Evolutionary conservation across 2,888 invertebrate genomes (phyloP).

Genomic region (Aporophyla lueneburgensis): DNA sequence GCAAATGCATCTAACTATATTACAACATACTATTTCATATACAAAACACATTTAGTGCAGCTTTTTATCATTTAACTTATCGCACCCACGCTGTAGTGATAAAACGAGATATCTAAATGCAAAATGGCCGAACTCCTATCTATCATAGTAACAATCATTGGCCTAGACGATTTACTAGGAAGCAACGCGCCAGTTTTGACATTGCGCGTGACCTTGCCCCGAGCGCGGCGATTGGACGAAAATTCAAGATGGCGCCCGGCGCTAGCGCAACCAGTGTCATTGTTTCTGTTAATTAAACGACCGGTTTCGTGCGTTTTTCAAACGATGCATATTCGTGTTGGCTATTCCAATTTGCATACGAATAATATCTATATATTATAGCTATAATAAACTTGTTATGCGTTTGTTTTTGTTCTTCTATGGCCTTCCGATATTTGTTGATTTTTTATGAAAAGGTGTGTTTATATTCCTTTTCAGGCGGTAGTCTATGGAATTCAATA

Average conservation of each 20-base stretch:
- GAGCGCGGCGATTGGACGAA: conserved; percentile 82
- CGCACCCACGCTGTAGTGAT: conserved; percentile 55
- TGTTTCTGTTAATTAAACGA: conserved; percentile 88
- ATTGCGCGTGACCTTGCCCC: conserved; percentile 87
- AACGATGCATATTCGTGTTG: conserved; percentile 72
- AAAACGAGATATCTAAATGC: conserved; percentile 70
- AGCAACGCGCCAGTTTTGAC: conserved; percentile 85
- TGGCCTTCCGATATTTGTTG: conserved; percentile 31
- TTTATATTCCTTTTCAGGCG: conserved; percentile 40
- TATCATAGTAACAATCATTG: conserved; percentile 83
- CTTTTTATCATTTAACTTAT: conserved; percentile 67
- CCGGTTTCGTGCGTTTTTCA: conserved; percentile 85
- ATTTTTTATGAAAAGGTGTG: conserved; percentile 21
- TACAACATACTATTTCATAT: conserved; percentile 32
- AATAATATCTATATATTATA: conserved; percentile 21
- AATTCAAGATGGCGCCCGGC: conserved; percentile 83
- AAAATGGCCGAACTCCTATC: conserved; percentile 86
- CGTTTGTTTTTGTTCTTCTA: conserved; percentile 19
- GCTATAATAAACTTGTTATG: conserved; percentile 2
- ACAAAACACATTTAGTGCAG: conserved; percentile 39
- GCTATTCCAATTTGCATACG: conserved; percentile 60
- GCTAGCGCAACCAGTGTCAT: conserved; percentile 81
- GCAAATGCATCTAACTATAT: conserved; percentile 19
- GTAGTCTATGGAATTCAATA: conserved; percentile 38
- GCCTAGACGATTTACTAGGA: conserved; percentile 88